phyloP scores from a whole-genome alignment of 2,797 vertebrate genomes.

The Adelosebastes latens region DNA sequence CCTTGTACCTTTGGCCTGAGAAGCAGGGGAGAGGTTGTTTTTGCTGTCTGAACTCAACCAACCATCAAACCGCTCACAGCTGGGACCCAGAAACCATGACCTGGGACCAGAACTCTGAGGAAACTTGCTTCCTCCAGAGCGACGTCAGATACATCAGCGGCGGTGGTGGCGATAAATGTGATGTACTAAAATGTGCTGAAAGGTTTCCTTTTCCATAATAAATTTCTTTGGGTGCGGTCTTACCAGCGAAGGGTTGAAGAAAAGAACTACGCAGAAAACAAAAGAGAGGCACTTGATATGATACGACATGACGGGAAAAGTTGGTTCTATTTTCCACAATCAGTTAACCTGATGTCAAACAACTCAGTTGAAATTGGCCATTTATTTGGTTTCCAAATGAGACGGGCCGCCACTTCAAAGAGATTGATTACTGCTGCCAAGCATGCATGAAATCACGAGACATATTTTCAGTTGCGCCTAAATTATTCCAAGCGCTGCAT shows the following conservation, averaged over 20 bases:
- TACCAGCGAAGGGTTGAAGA: no score
- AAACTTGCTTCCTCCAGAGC: constrained; percentile 41
- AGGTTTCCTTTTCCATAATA: constrained; percentile 7
- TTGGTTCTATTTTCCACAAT: constrained; percentile 60
- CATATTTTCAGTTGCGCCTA: constrained; percentile 62
- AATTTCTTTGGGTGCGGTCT: neutral
- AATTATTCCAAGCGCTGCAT: constrained; percentile 62
- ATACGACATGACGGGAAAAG: constrained; percentile 29
- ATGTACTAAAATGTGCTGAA: constrained; percentile 24
- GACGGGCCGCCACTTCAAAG: constrained; percentile 70
- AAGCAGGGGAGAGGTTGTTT: constrained; percentile 63
- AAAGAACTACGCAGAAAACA: neutral
- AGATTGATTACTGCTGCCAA: constrained; percentile 70
- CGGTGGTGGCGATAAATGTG: neutral
- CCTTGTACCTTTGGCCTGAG: constrained; percentile 66
- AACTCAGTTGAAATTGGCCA: constrained; percentile 50
- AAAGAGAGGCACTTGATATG: constrained; percentile 16
- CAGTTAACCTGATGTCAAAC: constrained; percentile 69
- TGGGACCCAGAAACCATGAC: constrained; percentile 65
- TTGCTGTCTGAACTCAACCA: constrained; percentile 72
- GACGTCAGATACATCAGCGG: constrained; percentile 18
- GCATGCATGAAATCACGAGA: constrained; percentile 71
- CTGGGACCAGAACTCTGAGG: constrained; percentile 43
- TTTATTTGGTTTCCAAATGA: constrained; percentile 77
- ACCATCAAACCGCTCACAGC: constrained; percentile 79